A percentile compares a stretch with the other conserved stretches of the same genome.
These are phyloP conservation scores for Cantharis lateralis DNA, from an alignment of 2,888 invertebrate species.

Conservation along the genomic window DNA sequence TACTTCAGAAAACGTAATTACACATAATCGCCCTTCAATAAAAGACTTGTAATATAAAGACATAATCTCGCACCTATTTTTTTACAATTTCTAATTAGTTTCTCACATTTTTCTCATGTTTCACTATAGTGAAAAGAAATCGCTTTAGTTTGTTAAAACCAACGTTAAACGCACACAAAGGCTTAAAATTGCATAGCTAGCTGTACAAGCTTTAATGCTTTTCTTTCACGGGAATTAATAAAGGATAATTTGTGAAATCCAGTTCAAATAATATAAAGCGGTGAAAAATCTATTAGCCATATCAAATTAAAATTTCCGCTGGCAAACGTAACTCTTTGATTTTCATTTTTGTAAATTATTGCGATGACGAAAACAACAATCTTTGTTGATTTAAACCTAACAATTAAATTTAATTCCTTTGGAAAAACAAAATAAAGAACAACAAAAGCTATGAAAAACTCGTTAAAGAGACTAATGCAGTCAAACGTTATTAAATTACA, in stretches of 20 bases:
- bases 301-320: background rate
- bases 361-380: background rate
- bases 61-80: background rate
- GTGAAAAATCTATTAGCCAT: background rate
- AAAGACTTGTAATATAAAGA: background rate
- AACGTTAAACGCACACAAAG: background rate
- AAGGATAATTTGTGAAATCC: background rate
- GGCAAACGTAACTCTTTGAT: background rate
- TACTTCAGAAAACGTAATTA: background rate
- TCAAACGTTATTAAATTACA: slow-evolving; percentile 9
- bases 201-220: background rate
- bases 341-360: background rate
- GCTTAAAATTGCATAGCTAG: background rate
- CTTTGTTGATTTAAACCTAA: background rate
- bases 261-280: background rate
- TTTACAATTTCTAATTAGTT: background rate
- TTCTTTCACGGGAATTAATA: background rate
- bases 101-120: background rate
- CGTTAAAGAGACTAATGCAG: background rate
- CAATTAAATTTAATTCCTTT: background rate
- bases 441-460: background rate
- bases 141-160: background rate
- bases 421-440: background rate
- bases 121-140: background rate
- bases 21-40: background rate